Evolutionary conservation across 37 sponge, comb jelly and placozoan genomes (phyloP).

Genomic region (Ianthella basta): DNA sequence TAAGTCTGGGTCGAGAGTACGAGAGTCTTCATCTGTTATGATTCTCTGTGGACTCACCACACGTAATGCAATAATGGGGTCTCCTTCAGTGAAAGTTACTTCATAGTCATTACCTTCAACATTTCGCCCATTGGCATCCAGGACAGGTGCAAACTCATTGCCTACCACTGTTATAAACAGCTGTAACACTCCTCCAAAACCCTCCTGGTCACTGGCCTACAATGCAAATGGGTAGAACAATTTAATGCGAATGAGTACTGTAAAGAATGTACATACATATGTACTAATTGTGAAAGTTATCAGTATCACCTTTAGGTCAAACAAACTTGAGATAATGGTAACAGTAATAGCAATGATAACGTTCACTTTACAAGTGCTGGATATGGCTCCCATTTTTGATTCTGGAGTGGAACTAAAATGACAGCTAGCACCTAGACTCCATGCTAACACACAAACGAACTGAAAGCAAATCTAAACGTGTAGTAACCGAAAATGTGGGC

Average conservation of each 20-base stretch:
- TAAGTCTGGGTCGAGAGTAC: not conserved
- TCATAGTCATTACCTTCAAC: slow-evolving; percentile 46
- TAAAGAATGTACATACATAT: not conserved
- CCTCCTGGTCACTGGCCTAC: slow-evolving; percentile 4
- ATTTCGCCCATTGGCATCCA: slow-evolving; percentile 68
- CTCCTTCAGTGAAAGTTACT: slow-evolving; percentile 46
- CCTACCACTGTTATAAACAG: slow-evolving; percentile 5
- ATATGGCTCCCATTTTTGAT: too few species aligned
- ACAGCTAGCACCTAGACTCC: too few species aligned
- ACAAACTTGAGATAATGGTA: too few species aligned
- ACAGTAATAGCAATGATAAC: too few species aligned
- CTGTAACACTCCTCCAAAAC: not conserved
- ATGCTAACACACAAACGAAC: too few species aligned
- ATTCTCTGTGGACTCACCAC: slow-evolving; percentile 45
- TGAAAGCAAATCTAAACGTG: too few species aligned
- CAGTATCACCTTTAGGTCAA: too few species aligned
- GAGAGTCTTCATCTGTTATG: slow-evolving; percentile 65
- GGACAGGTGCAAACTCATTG: slow-evolving; percentile 57
- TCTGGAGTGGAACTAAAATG: too few species aligned
- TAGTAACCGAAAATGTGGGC: too few species aligned
- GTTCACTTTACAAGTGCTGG: too few species aligned
- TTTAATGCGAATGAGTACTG: slow-evolving; percentile 1
- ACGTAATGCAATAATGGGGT: not conserved
- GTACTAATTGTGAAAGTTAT: too few species aligned
- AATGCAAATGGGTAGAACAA: not conserved